A percentile compares a stretch with the other conserved stretches of the same genome.
Evolutionary conservation across 2,888 invertebrate species (phyloP).

Genomic region (Isotomurus palustris): DNA sequence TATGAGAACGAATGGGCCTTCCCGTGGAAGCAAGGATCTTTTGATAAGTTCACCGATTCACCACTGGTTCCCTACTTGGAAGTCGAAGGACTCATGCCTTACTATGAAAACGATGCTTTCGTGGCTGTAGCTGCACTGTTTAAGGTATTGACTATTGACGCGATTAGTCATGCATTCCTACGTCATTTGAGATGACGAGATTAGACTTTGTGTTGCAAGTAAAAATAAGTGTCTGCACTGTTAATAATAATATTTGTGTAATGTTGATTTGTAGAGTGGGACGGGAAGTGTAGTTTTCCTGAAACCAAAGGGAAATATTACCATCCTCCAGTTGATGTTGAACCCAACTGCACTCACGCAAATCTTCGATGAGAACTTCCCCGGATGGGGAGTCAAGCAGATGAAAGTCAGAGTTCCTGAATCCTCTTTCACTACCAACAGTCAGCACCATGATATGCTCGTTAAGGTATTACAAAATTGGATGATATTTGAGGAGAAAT

Average conservation of each 20-base stretch:
- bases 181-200: no score
- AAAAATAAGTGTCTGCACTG: no score
- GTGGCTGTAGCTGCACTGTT: constrained; percentile 35
- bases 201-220: no score
- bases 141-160: constrained; percentile 16
- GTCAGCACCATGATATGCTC: constrained; percentile 33
- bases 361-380: constrained; percentile 40
- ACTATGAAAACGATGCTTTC: constrained; percentile 39
- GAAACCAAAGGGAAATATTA: constrained; percentile 36
- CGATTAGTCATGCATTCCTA: not conserved
- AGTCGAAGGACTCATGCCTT: constrained; percentile 37
- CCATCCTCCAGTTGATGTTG: constrained; percentile 36
- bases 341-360: constrained; percentile 35
- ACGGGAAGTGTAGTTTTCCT: constrained; percentile 38
- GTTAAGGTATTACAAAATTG: constrained; percentile 27
- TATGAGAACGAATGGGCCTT: constrained; percentile 38
- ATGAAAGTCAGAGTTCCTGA: constrained; percentile 33
- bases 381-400: constrained; percentile 37
- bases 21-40: constrained; percentile 30
- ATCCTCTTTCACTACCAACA: constrained; percentile 31
- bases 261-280: constrained; percentile 22
- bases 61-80: constrained; percentile 33
- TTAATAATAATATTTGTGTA: no score
- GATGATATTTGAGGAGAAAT: no score
- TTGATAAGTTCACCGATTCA: constrained; percentile 29